Base-by-base conservation (phyloP, 2,797 vertebrate species). In the Halcyon smyrnensis region DNA sequence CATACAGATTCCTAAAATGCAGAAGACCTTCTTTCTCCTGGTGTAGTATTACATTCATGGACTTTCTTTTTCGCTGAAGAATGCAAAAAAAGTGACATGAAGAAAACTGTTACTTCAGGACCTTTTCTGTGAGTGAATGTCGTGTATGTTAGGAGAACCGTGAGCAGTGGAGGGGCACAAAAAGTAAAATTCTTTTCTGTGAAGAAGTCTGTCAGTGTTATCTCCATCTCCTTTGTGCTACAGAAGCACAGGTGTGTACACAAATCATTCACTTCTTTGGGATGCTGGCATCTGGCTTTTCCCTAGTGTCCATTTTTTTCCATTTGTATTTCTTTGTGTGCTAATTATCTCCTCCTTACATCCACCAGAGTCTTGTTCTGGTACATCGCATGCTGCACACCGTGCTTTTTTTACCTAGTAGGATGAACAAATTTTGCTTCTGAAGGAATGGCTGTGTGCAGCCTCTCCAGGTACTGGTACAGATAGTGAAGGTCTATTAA, bases 381-480 rank as follows among this genome's bases (percentile, higher is more conserved):
- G 59, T 68, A 25, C 25, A 25, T 54, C 0, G 0, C 24, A 7
- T 48, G 32, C 23, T 65, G 10, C 1, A 0, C 83, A 2, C 2
- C 30, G 27, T 75, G 62, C 11, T 85, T 71, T 71, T 77, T 45
- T 25, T 60, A 50, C 36, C n/a, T 76, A 21, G 36, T 4, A 9
- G 17, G 73, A 54, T 75, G 60, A 15, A 69, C 2, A 16, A 2
- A n/a, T 23, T 46, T 67, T 63, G 34, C 51, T 36, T 83, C 27
- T 51, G 68, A 56, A 77, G 43, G 48, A 82, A 25, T 15, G n/a
- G 9, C 21, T 65, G 4, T 28, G n/a, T 63, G 25, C n/a, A 84
- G 27, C 53, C 24, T 71, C 2, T 70, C 46, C 48, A 63, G 43
- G 5, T 48, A 8, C 37, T 12, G 4, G 70, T 75, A 28, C 21